Conservation (phyloP, 2,113 vertebrate species). For the Tamias sibiricus region DNA sequence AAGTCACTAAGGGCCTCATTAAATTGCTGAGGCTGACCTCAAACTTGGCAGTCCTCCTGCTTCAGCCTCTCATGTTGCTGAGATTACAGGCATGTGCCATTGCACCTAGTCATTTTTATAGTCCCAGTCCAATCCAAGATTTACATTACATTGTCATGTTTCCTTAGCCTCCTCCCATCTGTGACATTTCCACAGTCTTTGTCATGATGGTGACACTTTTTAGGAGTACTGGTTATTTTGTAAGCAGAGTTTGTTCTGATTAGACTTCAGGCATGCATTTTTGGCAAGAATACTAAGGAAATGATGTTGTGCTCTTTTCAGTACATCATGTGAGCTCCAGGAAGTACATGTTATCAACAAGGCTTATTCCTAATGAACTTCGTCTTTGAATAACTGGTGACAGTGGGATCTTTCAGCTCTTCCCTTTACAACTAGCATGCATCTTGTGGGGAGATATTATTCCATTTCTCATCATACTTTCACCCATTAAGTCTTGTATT, state of each 20-base stretch:
- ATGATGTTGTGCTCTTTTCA: neutral
- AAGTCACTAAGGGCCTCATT: too few species aligned
- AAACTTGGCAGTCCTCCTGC: too few species aligned
- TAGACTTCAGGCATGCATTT: neutral
- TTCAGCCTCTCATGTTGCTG: too few species aligned
- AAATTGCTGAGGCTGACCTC: too few species aligned
- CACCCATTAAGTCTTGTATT: neutral
- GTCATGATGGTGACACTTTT: neutral
- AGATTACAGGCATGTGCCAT: too few species aligned
- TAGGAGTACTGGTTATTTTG: neutral
- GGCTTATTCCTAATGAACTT: neutral
- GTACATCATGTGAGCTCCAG: too few species aligned
- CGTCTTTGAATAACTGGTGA: neutral
- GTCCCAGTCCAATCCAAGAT: neutral
- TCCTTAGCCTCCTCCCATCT: neutral
- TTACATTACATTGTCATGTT: neutral
- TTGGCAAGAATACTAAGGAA: constrained; percentile 8
- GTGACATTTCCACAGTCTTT: neutral
- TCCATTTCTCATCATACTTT: neutral
- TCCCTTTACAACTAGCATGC: neutral
- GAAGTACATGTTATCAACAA: neutral
- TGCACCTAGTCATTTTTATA: neutral
- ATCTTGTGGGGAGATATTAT: neutral
- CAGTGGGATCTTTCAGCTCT: neutral
- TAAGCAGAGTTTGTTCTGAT: neutral